Evolutionary conservation across 2,888 invertebrate genomes (phyloP).

Genomic region (Acanthococcus lagerstroemiae): DNA sequence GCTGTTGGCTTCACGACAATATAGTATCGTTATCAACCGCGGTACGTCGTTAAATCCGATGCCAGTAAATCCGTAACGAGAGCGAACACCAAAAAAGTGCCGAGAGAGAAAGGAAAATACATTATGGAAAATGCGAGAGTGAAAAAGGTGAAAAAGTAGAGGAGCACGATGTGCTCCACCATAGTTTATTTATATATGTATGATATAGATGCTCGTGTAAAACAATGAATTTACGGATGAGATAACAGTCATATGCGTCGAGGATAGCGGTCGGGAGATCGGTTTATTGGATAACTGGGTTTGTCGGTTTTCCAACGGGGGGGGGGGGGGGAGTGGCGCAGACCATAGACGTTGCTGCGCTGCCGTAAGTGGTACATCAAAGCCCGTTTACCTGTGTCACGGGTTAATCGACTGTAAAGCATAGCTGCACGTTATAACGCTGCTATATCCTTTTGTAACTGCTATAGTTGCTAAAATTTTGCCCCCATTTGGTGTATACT

Average conservation of each 20-base stretch:
- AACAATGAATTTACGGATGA: conserved; percentile 30
- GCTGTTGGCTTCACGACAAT: conserved; percentile 30
- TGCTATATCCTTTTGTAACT: conserved; percentile 20
- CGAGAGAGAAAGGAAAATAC: neutral
- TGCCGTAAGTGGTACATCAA: conserved; percentile 28
- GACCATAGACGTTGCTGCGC: conserved; percentile 2
- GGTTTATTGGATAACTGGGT: conserved; percentile 31
- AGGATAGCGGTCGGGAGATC: conserved; percentile 26
- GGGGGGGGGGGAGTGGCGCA: neutral
- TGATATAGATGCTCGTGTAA: conserved; percentile 23
- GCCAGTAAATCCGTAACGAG: conserved; percentile 7
- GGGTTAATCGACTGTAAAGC: conserved; percentile 30
- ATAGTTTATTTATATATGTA: conserved; percentile 21
- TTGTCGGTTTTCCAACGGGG: conserved; percentile 20
- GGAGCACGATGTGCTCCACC: neutral
- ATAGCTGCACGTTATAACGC: conserved; percentile 20
- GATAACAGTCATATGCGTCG: conserved; percentile 29
- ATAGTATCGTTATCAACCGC: conserved; percentile 28
- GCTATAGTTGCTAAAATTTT: too few species aligned
- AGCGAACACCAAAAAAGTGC: neutral
- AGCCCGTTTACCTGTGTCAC: conserved; percentile 29
- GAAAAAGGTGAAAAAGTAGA: neutral
- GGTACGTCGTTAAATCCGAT: conserved; percentile 25
- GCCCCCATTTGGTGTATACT: too few species aligned
- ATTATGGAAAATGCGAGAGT: neutral